These are phyloP conservation scores for Dendrolimus houi DNA, from an alignment of 2,888 invertebrate species.

Conservation along the genomic window DNA sequence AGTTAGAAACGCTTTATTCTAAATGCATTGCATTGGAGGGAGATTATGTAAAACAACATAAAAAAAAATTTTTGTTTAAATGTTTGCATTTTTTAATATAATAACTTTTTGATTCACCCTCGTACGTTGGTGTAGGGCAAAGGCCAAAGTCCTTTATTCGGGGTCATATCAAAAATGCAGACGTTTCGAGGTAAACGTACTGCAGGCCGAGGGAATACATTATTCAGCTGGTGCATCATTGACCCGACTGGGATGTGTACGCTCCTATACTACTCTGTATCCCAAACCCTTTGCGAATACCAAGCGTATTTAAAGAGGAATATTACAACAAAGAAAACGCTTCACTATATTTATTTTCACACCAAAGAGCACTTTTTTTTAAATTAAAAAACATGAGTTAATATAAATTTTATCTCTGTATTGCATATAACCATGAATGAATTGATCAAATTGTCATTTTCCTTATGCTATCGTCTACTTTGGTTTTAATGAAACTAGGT, in stretches of 20 bases:
- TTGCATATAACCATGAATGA: too few relatives aligned
- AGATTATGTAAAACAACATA: too few relatives aligned
- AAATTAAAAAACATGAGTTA: too few relatives aligned
- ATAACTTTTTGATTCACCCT: not conserved
- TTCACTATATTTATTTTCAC: not conserved
- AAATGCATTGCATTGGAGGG: too few relatives aligned
- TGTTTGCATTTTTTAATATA: too few relatives aligned
- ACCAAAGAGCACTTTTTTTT: not conserved
- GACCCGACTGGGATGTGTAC: slow-evolving; percentile 29
- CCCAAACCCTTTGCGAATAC: slow-evolving; percentile 20
- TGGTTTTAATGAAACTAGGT: too few relatives aligned
- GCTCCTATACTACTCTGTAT: slow-evolving; percentile 17
- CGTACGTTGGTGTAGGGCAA: slow-evolving; percentile 26
- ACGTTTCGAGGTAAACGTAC: slow-evolving; percentile 55
- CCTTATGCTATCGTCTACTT: too few relatives aligned
- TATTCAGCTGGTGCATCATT: slow-evolving; percentile 56
- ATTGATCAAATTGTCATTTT: too few relatives aligned
- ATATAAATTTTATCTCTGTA: too few relatives aligned
- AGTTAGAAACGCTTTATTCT: too few relatives aligned
- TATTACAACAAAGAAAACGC: slow-evolving; percentile 1
- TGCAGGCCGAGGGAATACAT: slow-evolving; percentile 35
- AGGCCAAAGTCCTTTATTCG: slow-evolving; percentile 38
- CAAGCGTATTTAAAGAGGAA: slow-evolving; percentile 6
- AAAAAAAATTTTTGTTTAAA: too few relatives aligned
- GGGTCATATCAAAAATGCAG: slow-evolving; percentile 39